These are phyloP conservation scores for Trinectes maculatus DNA, from an alignment of 2,113 vertebrate genomes.

Conservation along the genomic window DNA sequence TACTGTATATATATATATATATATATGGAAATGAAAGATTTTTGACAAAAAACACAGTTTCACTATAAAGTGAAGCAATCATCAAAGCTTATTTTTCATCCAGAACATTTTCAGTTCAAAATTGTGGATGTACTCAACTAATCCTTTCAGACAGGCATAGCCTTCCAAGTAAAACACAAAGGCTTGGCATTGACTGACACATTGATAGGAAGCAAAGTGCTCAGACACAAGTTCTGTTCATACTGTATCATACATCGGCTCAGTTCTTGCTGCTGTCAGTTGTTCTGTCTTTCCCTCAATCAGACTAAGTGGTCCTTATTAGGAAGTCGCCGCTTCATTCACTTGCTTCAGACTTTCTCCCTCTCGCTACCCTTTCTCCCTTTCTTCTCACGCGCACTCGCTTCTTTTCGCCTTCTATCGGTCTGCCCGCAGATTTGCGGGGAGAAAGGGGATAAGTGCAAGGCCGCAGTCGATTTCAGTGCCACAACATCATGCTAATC, in stretches of 20 bases:
- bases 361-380: conserved; percentile 23
- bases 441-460: conserved; percentile 67
- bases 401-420: conserved; percentile 27
- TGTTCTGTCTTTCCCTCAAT: conserved; percentile 57
- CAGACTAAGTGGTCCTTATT: conserved; percentile 65
- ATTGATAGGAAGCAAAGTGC: conserved; percentile 34
- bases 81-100: background rate
- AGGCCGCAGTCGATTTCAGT: conserved; percentile 59
- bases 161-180: conserved; percentile 51
- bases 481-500: conserved; percentile 77
- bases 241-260: conserved; percentile 39
- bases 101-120: conserved; percentile 5
- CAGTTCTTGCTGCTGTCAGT: conserved; percentile 39
- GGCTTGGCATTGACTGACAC: conserved; percentile 48
- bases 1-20: too few relatives aligned
- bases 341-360: conserved; percentile 54
- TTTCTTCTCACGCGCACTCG: conserved; percentile 15
- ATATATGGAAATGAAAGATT: too few relatives aligned
- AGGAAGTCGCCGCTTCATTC: conserved; percentile 61
- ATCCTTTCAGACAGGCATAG: conserved; percentile 32
- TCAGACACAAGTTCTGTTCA: conserved; percentile 43
- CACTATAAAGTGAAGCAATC: conserved; percentile 2
- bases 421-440: conserved; percentile 53
- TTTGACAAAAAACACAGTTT: too few relatives aligned
- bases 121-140: conserved; percentile 18